Evolutionary conservation across 2,113 vertebrate species (phyloP), one percentile per base, ranked within the genome.

Genomic region (Phaetusa simplex): DNA sequence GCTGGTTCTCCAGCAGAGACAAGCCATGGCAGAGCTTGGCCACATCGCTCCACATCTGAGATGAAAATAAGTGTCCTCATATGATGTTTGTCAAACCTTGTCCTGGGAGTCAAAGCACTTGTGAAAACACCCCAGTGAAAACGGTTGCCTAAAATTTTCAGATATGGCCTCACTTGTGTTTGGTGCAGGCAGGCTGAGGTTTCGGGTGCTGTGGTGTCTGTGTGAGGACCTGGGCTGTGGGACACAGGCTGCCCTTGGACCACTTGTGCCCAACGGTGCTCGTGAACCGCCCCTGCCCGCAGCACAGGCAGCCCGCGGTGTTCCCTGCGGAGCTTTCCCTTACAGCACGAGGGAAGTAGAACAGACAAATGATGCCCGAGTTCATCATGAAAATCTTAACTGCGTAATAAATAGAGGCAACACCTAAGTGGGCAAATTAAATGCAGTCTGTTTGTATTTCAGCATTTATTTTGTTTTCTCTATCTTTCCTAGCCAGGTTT

Each of bases 191-290:
- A 49, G 47, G 40, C 76, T 78, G 70, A 38, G 27, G 67, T 16
- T 52, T 64, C 7, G 5, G 74, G 38, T 29, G 55, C 0, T 47
- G 47, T 0, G 1, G 9, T 38, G 16, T 52, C 40, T 23, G 26
- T 0, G 4, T 3, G 5, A 66, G 55, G 27, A 38, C 26, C 55
- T 29, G 40, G 47, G 15, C 2, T 2, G 17, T 5, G 32, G 89
- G 73, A 22, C 19, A 2, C 9, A 4, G 38, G 29, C 22, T 53
- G 38, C 29, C 43, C n/a, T 30, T 11, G 34, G 16, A 6, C 42
- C 0, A 1, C 40, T 20, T 12, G 3, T 19, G 26, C 59, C 50
- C 7, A 1, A 29, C 1, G 2, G 6, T 23, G 34, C 49, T 34
- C 5, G 0, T 7, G 17, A 50, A 3, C 61, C 17, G 4, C 7